Conservation (phyloP, 2,888 invertebrate genomes). For the Himalopsyche tibetana region DNA sequence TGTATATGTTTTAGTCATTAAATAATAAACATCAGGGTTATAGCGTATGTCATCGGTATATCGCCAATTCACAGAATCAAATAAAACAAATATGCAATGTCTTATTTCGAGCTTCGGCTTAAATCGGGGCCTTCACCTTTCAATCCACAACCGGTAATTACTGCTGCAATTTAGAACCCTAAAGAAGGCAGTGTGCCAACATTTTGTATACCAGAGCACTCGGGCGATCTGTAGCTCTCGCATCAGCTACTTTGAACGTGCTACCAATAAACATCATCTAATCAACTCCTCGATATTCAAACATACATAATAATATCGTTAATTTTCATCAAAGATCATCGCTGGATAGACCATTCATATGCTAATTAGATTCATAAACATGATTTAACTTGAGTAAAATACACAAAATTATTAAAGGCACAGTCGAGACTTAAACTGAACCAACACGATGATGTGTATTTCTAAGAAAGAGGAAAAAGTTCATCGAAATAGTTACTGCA, state of each 20-base stretch:
- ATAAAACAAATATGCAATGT: not conserved
- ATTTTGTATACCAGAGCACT: conserved; percentile 9
- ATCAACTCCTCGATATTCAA: not conserved
- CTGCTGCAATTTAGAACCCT: conserved; percentile 34
- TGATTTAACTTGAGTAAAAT: too few relatives aligned
- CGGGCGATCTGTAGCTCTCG: conserved; percentile 1
- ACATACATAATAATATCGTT: not conserved
- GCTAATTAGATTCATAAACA: too few relatives aligned
- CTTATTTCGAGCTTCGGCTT: conserved; percentile 19
- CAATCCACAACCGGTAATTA: conserved; percentile 27
- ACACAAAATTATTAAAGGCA: too few relatives aligned
- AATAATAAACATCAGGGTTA: not conserved
- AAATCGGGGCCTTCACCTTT: conserved; percentile 40
- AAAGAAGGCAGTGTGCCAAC: conserved; percentile 28
- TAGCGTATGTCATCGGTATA: not conserved
- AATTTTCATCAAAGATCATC: conserved; percentile 18
- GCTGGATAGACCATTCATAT: not conserved
- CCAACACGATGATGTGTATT: too few relatives aligned
- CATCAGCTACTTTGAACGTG: not conserved
- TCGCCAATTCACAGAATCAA: not conserved
- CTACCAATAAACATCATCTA: conserved; percentile 16
- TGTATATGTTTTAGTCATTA: not conserved
- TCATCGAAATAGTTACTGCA: too few relatives aligned
- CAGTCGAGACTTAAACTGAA: too few relatives aligned
- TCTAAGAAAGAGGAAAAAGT: too few relatives aligned